phyloP scores from a whole-genome alignment of 2,113 vertebrate genomes.

The Bos taurus region ARS-UCD2.0 NC_037334.1:78184501-78185000 shows the following conservation, averaged over 20 bases:
- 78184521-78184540: background rate
- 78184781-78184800: background rate
- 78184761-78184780: background rate
- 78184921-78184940: background rate
- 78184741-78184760: background rate
- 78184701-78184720: background rate
- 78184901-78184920: background rate
- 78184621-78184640: background rate
- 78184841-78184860: background rate
- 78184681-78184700: background rate
- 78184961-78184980: background rate
- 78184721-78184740: background rate
- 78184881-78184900: background rate
- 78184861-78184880: background rate
- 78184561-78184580: background rate
- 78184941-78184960: background rate
- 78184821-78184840: background rate
- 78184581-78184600: background rate
- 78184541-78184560: background rate
- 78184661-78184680: background rate
- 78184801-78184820: background rate
- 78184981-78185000: background rate
- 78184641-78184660: background rate
- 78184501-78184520: background rate
- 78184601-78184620: background rate